phyloP scores from a whole-genome alignment of 1,140 invertebrate genomes.

The Camponotus vicinus region DNA sequence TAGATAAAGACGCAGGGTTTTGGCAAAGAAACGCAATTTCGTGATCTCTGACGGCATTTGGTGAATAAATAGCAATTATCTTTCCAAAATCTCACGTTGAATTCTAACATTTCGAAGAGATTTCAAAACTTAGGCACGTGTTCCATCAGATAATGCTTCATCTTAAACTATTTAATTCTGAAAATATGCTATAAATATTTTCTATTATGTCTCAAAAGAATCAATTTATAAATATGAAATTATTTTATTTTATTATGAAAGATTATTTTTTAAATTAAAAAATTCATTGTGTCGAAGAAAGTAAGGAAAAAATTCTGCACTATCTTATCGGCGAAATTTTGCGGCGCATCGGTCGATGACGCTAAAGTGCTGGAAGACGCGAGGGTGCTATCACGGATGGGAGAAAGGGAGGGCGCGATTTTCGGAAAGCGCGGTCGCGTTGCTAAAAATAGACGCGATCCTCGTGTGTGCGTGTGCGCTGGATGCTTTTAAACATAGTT shows the following conservation, averaged over 20 bases:
- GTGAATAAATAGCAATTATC: conserved; percentile 51
- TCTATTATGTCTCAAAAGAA: not conserved
- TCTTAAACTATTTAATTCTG: conserved; percentile 14
- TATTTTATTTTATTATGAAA: not conserved
- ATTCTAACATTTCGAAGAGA: not conserved
- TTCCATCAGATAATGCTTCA: conserved; percentile 20
- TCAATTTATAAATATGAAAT: not conserved
- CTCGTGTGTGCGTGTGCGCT: conserved; percentile 79
- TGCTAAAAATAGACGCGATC: conserved; percentile 82
- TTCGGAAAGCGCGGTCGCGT: conserved; percentile 80
- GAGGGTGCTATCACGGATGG: conserved; percentile 57
- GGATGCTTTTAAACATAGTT: conserved; percentile 85
- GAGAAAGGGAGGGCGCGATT: conserved; percentile 73
- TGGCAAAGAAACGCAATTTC: conserved; percentile 56
- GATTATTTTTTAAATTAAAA: not conserved
- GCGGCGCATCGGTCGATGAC: conserved; percentile 23
- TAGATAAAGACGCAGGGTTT: conserved; percentile 28
- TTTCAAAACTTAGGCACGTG: conserved; percentile 19
- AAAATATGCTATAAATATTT: not conserved
- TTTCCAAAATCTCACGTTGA: not conserved
- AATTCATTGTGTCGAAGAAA: not conserved
- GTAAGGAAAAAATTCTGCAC: not conserved
- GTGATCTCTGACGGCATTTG: conserved; percentile 1
- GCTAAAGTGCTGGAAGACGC: conserved; percentile 30
- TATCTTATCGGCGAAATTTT: not conserved